phyloP scores from a whole-genome alignment of 2,113 vertebrate species.

The Oncorhynchus kisutch region DNA sequence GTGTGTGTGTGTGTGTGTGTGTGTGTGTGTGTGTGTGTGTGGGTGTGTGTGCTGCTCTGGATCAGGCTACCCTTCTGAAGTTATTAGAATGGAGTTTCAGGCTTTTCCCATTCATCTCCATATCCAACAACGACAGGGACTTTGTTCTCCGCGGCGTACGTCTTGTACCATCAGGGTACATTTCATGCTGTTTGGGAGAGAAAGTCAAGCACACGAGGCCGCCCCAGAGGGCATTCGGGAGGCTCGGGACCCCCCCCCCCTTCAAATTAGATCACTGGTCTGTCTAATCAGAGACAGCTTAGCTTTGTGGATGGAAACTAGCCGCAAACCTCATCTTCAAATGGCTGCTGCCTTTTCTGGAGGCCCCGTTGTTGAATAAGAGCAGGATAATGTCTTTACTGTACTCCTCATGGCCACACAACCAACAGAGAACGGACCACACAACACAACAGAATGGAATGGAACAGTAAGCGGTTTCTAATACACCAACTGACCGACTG shows the following conservation, averaged over 20 bases:
- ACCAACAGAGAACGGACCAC: conserved; percentile 41
- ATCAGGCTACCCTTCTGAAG: conserved; percentile 29
- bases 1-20: too few species aligned
- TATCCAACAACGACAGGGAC: conserved; percentile 22
- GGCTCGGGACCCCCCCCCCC: conserved; percentile 25
- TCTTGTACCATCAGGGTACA: conserved; percentile 45
- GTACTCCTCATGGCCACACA: conserved; percentile 29
- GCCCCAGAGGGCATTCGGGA: conserved; percentile 42
- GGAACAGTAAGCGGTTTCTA: conserved; percentile 50
- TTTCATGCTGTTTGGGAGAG: conserved; percentile 45
- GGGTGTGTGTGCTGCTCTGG: conserved; percentile 13
- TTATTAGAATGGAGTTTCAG: conserved; percentile 2
- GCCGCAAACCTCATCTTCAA: conserved; percentile 72
- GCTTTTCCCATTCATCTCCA: conserved; percentile 43
- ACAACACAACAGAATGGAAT: conserved; percentile 56
- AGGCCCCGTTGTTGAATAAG: conserved; percentile 62
- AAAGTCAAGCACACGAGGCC: conserved; percentile 60
- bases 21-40: background rate
- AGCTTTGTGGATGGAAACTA: conserved; percentile 71
- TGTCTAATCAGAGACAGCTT: conserved; percentile 73
- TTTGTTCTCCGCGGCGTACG: conserved; percentile 32
- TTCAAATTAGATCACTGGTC: conserved; percentile 69
- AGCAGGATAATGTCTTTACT: conserved; percentile 56
- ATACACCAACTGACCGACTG: conserved; percentile 27
- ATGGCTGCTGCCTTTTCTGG: conserved; percentile 59